Base-by-base conservation (phyloP, 2,888 invertebrate species). In the Sesia apiformis region DNA sequence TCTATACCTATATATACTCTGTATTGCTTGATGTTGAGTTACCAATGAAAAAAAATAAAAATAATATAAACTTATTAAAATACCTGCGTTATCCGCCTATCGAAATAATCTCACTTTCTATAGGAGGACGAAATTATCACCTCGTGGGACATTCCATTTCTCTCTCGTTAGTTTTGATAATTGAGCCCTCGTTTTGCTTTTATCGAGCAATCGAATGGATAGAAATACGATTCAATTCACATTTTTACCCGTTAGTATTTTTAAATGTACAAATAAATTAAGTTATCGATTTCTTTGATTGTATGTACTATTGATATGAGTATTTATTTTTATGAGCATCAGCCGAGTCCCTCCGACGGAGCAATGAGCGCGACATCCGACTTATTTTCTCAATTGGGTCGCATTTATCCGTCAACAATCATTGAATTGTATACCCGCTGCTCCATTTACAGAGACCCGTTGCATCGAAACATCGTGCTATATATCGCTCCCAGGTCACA, bases 41-140 rank as follows among this genome's bases (percentile, higher is more conserved):
- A 23, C 23, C 23, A 23, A 23, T 23, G 2, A 23, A 23, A 23
- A 1, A 23, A 23, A 23, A 23, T n/a, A n/a, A n/a, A n/a, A n/a
- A n/a, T n/a, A n/a, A n/a, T n/a, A 23, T 23, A 23, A 23, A 2
- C 23, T 23, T 71, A 72, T 76, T 74, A 75, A 75, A 75, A 74
- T 72, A 67, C 70, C 69, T 65, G 65, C 70, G 66, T 68, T 71
- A 69, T 66, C 70, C 72, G 72, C 66, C 72, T 74, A 84, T 80
- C 76, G 71, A 76, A 79, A 78, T 81, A 81, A 79, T 82, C 72
- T 88, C 83, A 87, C 88, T 88, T 88, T 88, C 88, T 88, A 87
- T 81, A 84, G 84, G 86, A 85, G 84, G 86, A 88, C 87, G 86
- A 87, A 87, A 87, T 86, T 82, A 80, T 81, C 76, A 81, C 75